Base-by-base conservation (phyloP, 2,888 invertebrate genomes). In the Junonia oenone region DNA sequence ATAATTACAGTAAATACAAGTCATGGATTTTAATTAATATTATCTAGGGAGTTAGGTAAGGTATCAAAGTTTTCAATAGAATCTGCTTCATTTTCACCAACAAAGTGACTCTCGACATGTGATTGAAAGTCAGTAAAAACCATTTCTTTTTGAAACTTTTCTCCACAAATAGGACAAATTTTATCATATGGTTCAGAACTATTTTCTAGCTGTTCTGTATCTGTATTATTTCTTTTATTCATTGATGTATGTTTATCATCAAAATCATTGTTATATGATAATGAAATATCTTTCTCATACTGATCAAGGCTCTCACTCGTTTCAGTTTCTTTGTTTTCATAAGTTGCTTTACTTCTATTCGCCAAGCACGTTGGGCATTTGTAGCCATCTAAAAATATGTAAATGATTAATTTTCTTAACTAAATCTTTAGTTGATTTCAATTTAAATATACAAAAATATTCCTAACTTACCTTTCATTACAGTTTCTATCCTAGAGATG, bases 31-130 rank as follows among this genome's bases (percentile, higher is more conserved):
- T 47, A 62, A 54, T 55, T 61, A 13, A 55, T 27, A 55, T 63
- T 84, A 63, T 85, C 82, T 73, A 83, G 81, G 33, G 88, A 88
- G 67, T 78, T 80, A 55, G 78, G 75, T 59, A 91, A 72, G 56
- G 91, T 83, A 64, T 92, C 92, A 74, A 87, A 91, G 69, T 91
- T 91, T 22, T 91, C 90, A 51, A 91, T 75, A 46, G 91, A 91
- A 67, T 92, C 92, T 6, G 75, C 59, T 57, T 92, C 92, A 53
- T 75, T 76, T 31, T 93, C 92, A 63, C 92, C 92, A 55, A 91
- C 81, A 76, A 96, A 96, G 83, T 96, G 96, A 67, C 90, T 92
- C 76, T 95, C 93, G 26, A 96, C 96, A 80, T 96, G 96, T 56
- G 92, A 86, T 62, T 94, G 93, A 71, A 96, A 96, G 45, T 92